Percentiles rank a stretch among this genome's conserved stretches.
These are phyloP conservation scores for Heliothis virescens DNA, from an alignment of 1,140 invertebrate genomes.

Conservation along the genomic window DNA sequence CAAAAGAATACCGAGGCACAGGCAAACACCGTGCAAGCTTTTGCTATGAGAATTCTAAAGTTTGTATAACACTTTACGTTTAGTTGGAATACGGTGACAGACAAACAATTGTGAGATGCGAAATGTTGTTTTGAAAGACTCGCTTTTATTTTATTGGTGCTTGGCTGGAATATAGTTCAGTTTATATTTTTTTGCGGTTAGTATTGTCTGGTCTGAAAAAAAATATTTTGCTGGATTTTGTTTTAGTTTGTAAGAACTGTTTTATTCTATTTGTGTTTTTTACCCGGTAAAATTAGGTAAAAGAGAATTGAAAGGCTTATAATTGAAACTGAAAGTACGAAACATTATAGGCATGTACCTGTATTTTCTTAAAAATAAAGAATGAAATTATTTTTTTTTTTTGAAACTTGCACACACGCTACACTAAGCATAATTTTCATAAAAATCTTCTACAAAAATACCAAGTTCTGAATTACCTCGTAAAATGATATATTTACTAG, in stretches of 20 bases:
- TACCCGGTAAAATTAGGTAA: too few species aligned
- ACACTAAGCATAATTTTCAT: too few species aligned
- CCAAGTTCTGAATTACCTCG: not conserved
- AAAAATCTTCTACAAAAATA: not conserved
- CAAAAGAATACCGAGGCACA: constrained; percentile 36
- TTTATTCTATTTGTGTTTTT: too few species aligned
- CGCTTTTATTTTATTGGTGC: not conserved
- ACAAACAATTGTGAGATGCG: constrained; percentile 17
- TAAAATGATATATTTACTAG: not conserved
- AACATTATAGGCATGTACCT: too few species aligned
- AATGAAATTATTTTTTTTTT: too few species aligned
- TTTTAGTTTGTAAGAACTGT: too few species aligned
- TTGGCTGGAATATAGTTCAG: not conserved
- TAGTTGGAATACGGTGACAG: constrained; percentile 23
- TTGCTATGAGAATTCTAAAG: constrained; percentile 44
- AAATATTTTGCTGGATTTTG: too few species aligned
- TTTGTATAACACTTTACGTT: constrained; percentile 38
- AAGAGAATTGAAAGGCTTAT: too few species aligned
- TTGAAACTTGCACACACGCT: too few species aligned
- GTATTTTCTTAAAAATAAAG: too few species aligned
- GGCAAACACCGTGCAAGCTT: constrained; percentile 38
- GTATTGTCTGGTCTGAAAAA: too few species aligned
- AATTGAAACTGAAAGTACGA: too few species aligned
- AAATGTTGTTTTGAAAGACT: constrained; percentile 1
- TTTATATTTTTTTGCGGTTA: not conserved